Base-by-base conservation (phyloP, 2,113 vertebrate genomes). In the Ellobius talpinus region DNA sequence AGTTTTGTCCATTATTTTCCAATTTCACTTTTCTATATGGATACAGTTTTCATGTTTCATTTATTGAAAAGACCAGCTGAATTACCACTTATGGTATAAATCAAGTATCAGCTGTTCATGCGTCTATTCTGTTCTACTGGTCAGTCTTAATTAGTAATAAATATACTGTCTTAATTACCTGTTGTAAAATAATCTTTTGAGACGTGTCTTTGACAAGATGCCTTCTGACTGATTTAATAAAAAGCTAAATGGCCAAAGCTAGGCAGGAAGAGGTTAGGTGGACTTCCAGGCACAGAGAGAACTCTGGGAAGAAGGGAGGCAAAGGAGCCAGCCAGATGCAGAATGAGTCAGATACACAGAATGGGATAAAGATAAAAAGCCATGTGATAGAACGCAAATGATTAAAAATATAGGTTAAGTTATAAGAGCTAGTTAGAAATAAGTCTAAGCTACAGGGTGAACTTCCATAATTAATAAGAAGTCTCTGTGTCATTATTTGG, bases 11-110 rank as follows among this genome's bases (percentile, higher is more conserved):
- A 82, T 87, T 52, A 68, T 50, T 39, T 36, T 95, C 84, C 61
- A 86, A 58, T 89, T 90, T 93, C 47, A 84, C 73, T 96, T 96
- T 97, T 65, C 65, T 74, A 81, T 26, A n/a, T 63, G 47, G 17
- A 78, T 70, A n/a, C n/a, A 87, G 66, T 87, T 81, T 82, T 82
- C 61, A 77, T n/a, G 50, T 36, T 23, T 65, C 65, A 2, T 84
- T 87, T 81, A 78, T 66, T 89, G 45, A 89, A 96, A 93, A 87
- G 23, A 63, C 17, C 68, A 70, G 42, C 11, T 70, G 82, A 92
- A 93, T 66, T 68, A 45, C 55, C 36, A 78, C 73, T 90, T n/a
- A 47, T 14, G 70, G 66, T 47, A 85, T 90, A 90, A 84, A 87
- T 52, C 29, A 70, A 90, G 47, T 63, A 70, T 50, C 47, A 96